These are phyloP conservation scores for Ruditapes philippinarum DNA, from an alignment of 1,140 invertebrate species.

Conservation along the genomic window DNA sequence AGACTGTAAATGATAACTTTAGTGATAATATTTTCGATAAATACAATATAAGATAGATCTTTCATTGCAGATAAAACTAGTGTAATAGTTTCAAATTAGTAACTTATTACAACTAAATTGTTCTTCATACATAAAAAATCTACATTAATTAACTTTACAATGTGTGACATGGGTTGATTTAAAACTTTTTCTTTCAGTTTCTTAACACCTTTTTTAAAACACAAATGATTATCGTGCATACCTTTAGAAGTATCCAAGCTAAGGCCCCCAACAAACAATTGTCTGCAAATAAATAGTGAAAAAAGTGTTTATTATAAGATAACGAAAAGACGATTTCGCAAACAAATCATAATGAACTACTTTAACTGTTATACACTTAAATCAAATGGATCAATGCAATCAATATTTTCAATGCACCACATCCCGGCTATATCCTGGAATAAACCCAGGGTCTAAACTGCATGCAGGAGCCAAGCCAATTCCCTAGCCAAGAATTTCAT, in stretches of 20 bases:
- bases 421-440: neutral
- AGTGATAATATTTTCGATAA: too few species aligned
- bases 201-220: too few species aligned
- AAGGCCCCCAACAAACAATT: conserved; percentile 98
- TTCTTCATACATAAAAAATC: neutral
- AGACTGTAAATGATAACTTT: too few species aligned
- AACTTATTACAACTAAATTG: neutral
- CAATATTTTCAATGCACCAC: neutral
- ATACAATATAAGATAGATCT: neutral
- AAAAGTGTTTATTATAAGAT: neutral
- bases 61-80: too few species aligned
- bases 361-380: neutral
- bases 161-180: too few species aligned
- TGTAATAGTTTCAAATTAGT: neutral
- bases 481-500: too few species aligned
- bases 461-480: too few species aligned
- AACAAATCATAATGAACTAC: neutral
- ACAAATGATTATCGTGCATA: too few species aligned
- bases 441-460: neutral
- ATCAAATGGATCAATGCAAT: neutral
- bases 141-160: neutral
- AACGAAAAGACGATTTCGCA: neutral
- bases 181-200: too few species aligned
- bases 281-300: conserved; percentile 91
- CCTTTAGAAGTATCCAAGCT: conserved; percentile 99